Percentiles rank a stretch among this genome's conserved stretches.
Evolutionary conservation across 1,140 invertebrate species (phyloP).

Genomic region (Drosophila simulans): DNA sequence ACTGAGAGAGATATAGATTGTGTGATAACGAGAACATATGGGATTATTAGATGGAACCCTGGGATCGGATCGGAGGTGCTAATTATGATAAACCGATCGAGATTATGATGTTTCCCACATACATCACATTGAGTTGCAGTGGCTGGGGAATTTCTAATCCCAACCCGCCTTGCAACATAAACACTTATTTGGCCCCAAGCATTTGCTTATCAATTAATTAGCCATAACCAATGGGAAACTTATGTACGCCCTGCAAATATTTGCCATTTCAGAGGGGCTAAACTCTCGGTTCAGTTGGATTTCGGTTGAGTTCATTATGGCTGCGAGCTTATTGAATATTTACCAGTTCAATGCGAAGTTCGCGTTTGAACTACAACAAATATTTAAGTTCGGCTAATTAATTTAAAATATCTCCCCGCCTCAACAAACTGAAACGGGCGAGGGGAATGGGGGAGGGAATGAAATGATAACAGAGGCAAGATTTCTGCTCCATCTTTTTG

Average conservation of each 20-base stretch:
- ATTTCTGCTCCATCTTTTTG: constrained; percentile 61
- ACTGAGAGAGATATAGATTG: constrained; percentile 12
- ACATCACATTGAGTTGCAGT: background rate
- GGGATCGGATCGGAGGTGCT: constrained; percentile 17
- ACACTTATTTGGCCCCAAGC: constrained; percentile 35
- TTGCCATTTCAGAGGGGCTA: constrained; percentile 47
- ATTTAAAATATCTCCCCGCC: constrained; percentile 66
- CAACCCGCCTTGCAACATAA: constrained; percentile 13
- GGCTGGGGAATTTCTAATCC: constrained; percentile 1
- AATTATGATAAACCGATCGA: constrained; percentile 21
- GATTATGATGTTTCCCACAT: background rate
- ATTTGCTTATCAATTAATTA: constrained; percentile 81
- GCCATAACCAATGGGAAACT: constrained; percentile 71
- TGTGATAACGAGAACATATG: constrained; percentile 23
- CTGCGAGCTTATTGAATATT: constrained; percentile 63
- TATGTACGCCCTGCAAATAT: constrained; percentile 67
- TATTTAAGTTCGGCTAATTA: constrained; percentile 79
- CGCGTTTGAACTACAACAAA: constrained; percentile 74
- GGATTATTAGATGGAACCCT: constrained; percentile 13
- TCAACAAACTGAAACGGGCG: constrained; percentile 7
- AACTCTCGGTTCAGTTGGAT: constrained; percentile 25
- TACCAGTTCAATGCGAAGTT: constrained; percentile 76
- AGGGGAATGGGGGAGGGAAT: background rate
- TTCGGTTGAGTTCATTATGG: constrained; percentile 19
- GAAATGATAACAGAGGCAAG: constrained; percentile 15